phyloP scores from a whole-genome alignment of 1,140 invertebrate genomes.

The Pogonognathellus flavescens region DNA sequence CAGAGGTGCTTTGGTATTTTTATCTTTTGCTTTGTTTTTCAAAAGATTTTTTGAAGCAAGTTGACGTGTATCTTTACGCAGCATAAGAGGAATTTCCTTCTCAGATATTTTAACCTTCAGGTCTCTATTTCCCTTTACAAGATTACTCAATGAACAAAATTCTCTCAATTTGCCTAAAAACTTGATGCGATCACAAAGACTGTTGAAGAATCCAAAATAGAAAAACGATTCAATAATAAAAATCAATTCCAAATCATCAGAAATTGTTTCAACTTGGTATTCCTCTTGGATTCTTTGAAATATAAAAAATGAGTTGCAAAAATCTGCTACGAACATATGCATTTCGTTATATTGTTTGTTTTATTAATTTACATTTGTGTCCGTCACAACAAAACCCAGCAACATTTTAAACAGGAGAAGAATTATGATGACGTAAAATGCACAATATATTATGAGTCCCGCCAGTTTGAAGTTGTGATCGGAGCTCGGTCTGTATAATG shows the following conservation, averaged over 20 bases:
- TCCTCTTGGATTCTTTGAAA: conserved; percentile 29
- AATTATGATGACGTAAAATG: conserved; percentile 4
- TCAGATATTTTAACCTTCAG: no score
- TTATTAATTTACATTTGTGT: conserved; percentile 40
- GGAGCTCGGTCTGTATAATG: neutral
- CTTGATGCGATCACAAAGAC: neutral
- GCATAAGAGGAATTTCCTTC: no score
- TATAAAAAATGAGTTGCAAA: no score
- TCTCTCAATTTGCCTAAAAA: neutral
- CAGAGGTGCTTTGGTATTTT: no score
- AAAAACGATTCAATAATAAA: conserved; percentile 14
- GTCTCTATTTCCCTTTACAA: no score
- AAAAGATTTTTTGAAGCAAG: conserved; percentile 21
- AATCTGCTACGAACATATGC: no score
- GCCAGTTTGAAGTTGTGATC: neutral
- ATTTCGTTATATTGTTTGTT: no score
- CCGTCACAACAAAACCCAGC: neutral
- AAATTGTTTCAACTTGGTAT: neutral
- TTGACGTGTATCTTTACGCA: no score
- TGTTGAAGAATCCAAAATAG: neutral
- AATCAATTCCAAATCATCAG: neutral
- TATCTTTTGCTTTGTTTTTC: no score
- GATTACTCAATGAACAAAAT: no score
- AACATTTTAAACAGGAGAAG: conserved; percentile 19
- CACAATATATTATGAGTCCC: neutral